These are phyloP conservation scores for Pangasianodon gigas DNA, from an alignment of 2,113 vertebrate species.

Conservation along the genomic window DNA sequence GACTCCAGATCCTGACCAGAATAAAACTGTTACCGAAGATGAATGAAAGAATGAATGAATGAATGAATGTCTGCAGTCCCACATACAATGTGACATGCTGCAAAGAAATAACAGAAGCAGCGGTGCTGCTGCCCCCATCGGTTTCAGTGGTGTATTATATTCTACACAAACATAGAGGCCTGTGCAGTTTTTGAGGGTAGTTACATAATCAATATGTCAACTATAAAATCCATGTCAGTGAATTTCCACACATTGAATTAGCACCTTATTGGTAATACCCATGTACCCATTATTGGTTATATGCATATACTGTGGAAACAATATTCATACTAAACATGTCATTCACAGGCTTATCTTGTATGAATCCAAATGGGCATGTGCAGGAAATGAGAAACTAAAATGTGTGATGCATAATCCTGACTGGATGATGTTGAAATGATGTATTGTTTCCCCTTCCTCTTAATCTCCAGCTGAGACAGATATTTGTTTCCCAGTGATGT, in stretches of 20 bases:
- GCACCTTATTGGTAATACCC: not conserved
- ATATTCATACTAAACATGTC: not conserved
- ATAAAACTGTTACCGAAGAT: not conserved
- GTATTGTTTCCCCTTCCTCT: constrained; percentile 32
- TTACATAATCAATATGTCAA: not conserved
- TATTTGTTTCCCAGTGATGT: constrained; percentile 33
- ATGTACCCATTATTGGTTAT: not conserved
- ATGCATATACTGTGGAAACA: not conserved
- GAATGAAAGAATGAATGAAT: not conserved
- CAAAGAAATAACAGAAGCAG: not conserved
- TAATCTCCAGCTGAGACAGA: constrained; percentile 47
- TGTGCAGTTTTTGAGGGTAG: not conserved
- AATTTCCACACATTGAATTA: not conserved
- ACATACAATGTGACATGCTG: not conserved
- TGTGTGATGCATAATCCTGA: constrained; percentile 36
- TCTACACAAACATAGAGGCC: not conserved
- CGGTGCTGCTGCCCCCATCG: not conserved
- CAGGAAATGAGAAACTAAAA: constrained; percentile 26
- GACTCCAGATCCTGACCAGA: not conserved
- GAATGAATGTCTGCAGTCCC: not conserved
- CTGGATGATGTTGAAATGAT: constrained; percentile 36
- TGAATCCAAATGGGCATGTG: constrained; percentile 26
- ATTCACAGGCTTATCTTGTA: not conserved
- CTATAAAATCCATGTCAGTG: not conserved
- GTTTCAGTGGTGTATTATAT: not conserved